Conservation (phyloP, 2,888 invertebrate genomes). For the Agonopterix arenella region DNA sequence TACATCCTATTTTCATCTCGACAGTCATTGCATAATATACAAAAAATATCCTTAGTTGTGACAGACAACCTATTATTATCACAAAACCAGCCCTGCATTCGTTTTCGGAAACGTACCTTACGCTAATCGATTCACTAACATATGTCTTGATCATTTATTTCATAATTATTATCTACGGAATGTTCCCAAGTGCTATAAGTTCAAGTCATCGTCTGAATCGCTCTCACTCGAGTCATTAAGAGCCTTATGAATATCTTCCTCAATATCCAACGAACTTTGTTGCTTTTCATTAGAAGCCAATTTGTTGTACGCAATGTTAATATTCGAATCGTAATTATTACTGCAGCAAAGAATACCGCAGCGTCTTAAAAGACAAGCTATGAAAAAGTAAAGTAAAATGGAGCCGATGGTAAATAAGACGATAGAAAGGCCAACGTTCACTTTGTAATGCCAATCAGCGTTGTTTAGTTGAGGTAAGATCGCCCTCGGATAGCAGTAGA, state of each 20-base stretch:
- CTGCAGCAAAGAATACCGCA: conserved; percentile 24
- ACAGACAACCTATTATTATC: conserved; percentile 40
- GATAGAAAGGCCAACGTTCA: conserved; percentile 56
- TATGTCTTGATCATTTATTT: conserved; percentile 34
- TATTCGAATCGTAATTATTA: conserved; percentile 45
- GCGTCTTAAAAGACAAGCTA: conserved; percentile 39
- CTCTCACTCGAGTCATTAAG: conserved; percentile 56
- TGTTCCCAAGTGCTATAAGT: conserved; percentile 50
- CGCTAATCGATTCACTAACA: conserved; percentile 24
- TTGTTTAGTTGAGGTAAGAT: conserved; percentile 57
- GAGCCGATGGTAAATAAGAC: conserved; percentile 43
- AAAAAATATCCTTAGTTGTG: conserved; percentile 31
- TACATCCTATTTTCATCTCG: neutral
- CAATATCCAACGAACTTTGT: conserved; percentile 56
- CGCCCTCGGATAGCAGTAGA: conserved; percentile 70
- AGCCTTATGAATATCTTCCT: conserved; percentile 62
- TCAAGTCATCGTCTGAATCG: conserved; percentile 60
- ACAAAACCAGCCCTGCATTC: conserved; percentile 49
- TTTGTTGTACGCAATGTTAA: conserved; percentile 55
- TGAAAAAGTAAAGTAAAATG: conserved; percentile 37
- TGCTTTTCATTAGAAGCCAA: conserved; percentile 56
- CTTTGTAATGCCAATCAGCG: conserved; percentile 61
- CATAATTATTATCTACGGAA: conserved; percentile 44
- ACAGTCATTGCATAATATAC: neutral
- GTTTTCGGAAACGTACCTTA: conserved; percentile 14